Evolutionary conservation across 2,113 vertebrate species (phyloP).

Genomic region (Paradoxurus hermaphroditus): DNA sequence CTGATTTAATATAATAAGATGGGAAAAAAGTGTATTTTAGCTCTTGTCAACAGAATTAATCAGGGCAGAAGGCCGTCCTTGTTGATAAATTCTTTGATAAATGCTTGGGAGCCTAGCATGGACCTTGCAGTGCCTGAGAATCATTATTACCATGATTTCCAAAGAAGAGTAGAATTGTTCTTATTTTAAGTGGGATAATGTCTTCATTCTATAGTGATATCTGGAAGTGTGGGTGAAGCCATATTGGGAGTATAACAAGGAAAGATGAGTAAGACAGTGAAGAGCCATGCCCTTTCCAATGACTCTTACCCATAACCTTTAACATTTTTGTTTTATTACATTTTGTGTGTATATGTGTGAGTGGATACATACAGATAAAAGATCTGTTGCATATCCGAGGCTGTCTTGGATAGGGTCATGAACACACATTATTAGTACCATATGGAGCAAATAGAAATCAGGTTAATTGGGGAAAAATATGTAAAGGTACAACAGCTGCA

Average conservation of each 20-base stretch:
- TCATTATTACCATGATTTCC: not conserved
- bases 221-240: not conserved
- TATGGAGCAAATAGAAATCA: not conserved
- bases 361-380: not conserved
- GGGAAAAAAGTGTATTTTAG: not conserved
- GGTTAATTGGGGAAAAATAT: not conserved
- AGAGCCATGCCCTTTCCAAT: not conserved
- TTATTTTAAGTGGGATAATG: not conserved
- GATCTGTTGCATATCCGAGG: not conserved
- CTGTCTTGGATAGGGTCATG: not conserved
- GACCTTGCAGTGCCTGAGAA: not conserved
- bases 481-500: not conserved
- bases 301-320: not conserved
- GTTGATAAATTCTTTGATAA: not conserved
- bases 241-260: not conserved
- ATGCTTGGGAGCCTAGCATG: not conserved
- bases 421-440: not conserved
- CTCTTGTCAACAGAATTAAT: not conserved
- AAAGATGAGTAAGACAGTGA: not conserved
- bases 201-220: not conserved
- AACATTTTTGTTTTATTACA: not conserved
- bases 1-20: not conserved
- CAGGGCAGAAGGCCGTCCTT: not conserved
- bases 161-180: not conserved
- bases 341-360: not conserved